Percentiles rank a stretch among this genome's conserved stretches.
Conservation (phyloP, 2,797 vertebrate species). For the Stomatorhinus walkeri region DNA sequence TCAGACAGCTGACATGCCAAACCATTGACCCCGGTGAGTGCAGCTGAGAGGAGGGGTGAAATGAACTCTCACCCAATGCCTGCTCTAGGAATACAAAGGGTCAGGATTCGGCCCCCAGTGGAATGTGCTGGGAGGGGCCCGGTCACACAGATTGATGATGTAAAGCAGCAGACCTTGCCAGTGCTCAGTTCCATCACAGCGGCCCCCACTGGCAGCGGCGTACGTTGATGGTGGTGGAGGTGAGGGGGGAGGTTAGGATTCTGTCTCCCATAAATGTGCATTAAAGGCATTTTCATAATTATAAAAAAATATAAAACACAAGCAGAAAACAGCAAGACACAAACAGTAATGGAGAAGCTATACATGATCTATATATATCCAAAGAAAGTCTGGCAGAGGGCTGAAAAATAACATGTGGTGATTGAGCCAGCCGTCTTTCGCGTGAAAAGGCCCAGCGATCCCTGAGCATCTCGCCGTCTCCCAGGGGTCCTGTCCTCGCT, state of each 20-base stretch:
- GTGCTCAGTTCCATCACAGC: constrained; percentile 46
- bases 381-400: neutral
- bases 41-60: neutral
- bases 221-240: neutral
- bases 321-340: neutral
- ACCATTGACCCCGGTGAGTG: neutral
- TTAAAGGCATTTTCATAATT: neutral
- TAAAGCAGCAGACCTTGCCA: constrained; percentile 53
- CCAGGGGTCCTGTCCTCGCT: neutral
- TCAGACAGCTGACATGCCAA: neutral
- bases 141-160: constrained; percentile 57
- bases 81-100: constrained; percentile 4
- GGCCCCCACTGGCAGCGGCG: constrained; percentile 47
- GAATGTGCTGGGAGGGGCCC: constrained; percentile 52
- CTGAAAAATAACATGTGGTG: neutral
- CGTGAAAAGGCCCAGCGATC: neutral
- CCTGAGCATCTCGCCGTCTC: neutral
- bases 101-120: constrained; percentile 39
- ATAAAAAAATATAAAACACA: neutral
- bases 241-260: neutral
- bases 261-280: neutral
- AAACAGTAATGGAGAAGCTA: neutral
- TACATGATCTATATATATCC: neutral
- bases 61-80: neutral
- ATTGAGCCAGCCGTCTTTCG: neutral